These are phyloP conservation scores for Agrotis ipsilon DNA, from an alignment of 2,888 invertebrate species.

Conservation along the genomic window DNA sequence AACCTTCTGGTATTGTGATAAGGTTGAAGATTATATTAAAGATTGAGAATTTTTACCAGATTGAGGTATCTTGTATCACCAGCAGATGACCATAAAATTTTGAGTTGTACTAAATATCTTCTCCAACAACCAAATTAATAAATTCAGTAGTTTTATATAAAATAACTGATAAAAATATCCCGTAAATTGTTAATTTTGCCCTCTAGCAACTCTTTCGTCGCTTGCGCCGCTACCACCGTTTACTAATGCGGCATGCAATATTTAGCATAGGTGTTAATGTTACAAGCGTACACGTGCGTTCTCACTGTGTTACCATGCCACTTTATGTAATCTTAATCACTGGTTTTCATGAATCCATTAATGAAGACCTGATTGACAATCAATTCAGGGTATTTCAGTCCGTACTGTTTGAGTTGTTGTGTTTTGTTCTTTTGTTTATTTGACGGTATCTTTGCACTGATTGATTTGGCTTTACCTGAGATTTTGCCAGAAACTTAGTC, in stretches of 20 bases:
- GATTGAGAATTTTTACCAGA: too few relatives aligned
- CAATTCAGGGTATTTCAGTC: neutral
- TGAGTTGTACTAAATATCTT: too few relatives aligned
- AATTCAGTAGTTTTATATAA: too few relatives aligned
- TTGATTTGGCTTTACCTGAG: neutral
- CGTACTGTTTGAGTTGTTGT: neutral
- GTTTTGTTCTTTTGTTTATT: neutral
- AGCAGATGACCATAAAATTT: too few relatives aligned
- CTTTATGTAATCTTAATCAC: slow-evolving; percentile 53
- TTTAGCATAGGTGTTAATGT: slow-evolving; percentile 59
- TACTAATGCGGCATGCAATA: slow-evolving; percentile 59
- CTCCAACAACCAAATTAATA: too few relatives aligned
- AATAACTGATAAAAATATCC: too few relatives aligned
- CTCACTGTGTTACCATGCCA: slow-evolving; percentile 51
- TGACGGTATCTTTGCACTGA: neutral
- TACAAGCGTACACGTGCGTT: slow-evolving; percentile 53
- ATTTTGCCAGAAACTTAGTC: too few relatives aligned
- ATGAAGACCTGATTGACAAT: slow-evolving; percentile 25
- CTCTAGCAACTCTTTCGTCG: neutral
- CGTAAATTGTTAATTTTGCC: too few relatives aligned
- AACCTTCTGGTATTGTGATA: too few relatives aligned
- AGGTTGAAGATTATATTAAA: too few relatives aligned
- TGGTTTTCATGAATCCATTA: slow-evolving; percentile 15
- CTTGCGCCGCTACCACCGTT: slow-evolving; percentile 43
- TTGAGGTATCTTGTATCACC: too few relatives aligned